Base-by-base conservation (phyloP, 2,113 vertebrate species). In the Bubo blakistoni region DNA sequence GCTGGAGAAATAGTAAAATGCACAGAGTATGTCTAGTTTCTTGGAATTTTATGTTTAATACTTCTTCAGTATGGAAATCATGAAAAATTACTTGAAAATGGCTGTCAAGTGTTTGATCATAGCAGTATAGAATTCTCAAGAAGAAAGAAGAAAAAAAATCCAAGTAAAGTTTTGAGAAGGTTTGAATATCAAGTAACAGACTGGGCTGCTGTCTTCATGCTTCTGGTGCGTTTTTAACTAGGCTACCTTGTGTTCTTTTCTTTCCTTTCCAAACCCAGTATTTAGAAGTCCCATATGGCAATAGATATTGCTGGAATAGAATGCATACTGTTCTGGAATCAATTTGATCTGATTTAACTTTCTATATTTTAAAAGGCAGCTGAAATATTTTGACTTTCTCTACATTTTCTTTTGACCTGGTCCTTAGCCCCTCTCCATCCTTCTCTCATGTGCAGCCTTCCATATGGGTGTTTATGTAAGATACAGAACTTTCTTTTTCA, bases 101-200 rank as follows among this genome's bases (percentile, higher is more conserved):
- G 40, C 32, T 96, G 93, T 97, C 90, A 90, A 92, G 73, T 76
- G 18, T 94, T 96, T 96, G 95, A 94, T 96, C 93, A 59, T 96
- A 93, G 89, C 36, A n/a, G 38, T 77, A 49, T 36, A 93, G 92
- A 92, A 91, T 95, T 46, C 49, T 24, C 16, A 62, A 92, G 95
- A 93, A 96, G 69, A 90, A 92, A 92, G 22, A 54, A 86, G 10
- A n/a, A 84, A 84, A 92, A 88, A 93, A 96, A 91, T 67, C 21
- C 30, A 46, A 70, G 40, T 84, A 76, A 97, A 97, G 83, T 97
- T 96, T 95, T 96, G 76, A 76, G 81, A 89, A 85, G 63, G 74
- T 91, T 87, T 97, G 96, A 95, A 96, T 97, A 97, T 96, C 94
- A 92, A 96, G 91, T 94, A 97, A 96, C 96, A 96, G 97, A 95